Conservation (phyloP, 2,797 vertebrate genomes). For the Antennarius maculatus region DNA sequence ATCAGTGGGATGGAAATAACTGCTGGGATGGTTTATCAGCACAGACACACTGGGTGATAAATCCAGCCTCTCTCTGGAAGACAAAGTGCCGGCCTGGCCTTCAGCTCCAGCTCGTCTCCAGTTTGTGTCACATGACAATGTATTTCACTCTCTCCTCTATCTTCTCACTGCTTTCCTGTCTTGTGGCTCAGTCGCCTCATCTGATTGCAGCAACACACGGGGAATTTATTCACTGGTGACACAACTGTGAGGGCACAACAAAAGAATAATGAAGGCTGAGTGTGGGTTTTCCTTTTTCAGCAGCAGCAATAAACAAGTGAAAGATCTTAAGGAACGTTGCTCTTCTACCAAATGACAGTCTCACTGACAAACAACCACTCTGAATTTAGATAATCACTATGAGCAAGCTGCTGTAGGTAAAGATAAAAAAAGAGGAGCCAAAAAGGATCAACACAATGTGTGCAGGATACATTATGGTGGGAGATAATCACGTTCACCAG, state of each 20-base stretch:
- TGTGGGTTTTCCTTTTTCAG: background rate
- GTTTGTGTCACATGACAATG: conserved; percentile 34
- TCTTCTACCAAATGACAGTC: background rate
- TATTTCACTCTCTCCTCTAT: conserved; percentile 14
- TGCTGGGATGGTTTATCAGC: conserved; percentile 1
- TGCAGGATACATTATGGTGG: too few relatives aligned
- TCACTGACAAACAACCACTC: conserved; percentile 2
- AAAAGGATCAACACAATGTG: too few relatives aligned
- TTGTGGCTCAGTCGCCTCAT: conserved; percentile 13
- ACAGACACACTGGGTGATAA: conserved; percentile 28
- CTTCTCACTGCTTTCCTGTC: conserved; percentile 10
- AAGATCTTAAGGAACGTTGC: conserved; percentile 2
- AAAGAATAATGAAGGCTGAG: conserved; percentile 7
- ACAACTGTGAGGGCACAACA: conserved; percentile 10
- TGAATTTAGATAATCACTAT: too few relatives aligned
- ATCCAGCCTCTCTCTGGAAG: conserved; percentile 26
- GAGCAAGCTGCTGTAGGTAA: too few relatives aligned
- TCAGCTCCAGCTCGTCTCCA: conserved; percentile 34
- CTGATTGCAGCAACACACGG: conserved; percentile 19
- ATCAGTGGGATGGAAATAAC: conserved; percentile 35
- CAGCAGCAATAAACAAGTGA: conserved; percentile 9
- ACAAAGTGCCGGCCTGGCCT: conserved; percentile 36
- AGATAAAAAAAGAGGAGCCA: too few relatives aligned
- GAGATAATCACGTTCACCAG: too few relatives aligned
- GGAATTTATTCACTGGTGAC: conserved; percentile 17